Percentiles rank a stretch among this genome's conserved stretches.
These are phyloP conservation scores for Scelioninae gen. 2 DNA, from an alignment of 2,888 invertebrate genomes.

Conservation along the genomic window DNA sequence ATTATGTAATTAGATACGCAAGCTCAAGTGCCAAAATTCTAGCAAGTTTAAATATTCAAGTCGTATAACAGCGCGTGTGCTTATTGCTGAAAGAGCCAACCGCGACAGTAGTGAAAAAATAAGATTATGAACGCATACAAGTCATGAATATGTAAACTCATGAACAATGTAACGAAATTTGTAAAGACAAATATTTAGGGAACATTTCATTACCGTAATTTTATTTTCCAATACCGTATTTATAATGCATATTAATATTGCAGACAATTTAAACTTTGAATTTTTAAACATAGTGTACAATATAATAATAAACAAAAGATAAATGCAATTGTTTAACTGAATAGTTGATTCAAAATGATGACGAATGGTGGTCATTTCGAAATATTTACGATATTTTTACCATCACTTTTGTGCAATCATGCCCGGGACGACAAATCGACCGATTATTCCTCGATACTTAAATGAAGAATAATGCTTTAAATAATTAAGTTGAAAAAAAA, in stretches of 20 bases:
- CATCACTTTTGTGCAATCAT: constrained; percentile 50
- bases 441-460: too few species aligned
- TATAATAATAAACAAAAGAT: constrained; percentile 40
- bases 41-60: constrained; percentile 62
- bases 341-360: constrained; percentile 32
- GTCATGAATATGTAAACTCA: constrained; percentile 33
- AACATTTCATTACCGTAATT: constrained; percentile 29
- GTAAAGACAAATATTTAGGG: constrained; percentile 13
- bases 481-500: too few species aligned
- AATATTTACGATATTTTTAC: constrained; percentile 55
- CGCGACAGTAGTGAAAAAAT: constrained; percentile 49
- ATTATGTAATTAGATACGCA: constrained; percentile 65
- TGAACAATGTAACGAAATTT: constrained; percentile 39
- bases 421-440: too few species aligned
- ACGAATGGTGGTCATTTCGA: constrained; percentile 44
- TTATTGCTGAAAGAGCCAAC: constrained; percentile 61
- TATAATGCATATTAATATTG: constrained; percentile 37
- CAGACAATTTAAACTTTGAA: constrained; percentile 31
- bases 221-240: constrained; percentile 31
- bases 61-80: constrained; percentile 57
- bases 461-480: too few species aligned
- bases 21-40: constrained; percentile 71
- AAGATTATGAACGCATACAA: constrained; percentile 31
- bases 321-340: constrained; percentile 45
- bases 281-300: constrained; percentile 41